Evolutionary conservation across 2,113 vertebrate species (phyloP).

Genomic region (Corythornis madagascariensis): DNA sequence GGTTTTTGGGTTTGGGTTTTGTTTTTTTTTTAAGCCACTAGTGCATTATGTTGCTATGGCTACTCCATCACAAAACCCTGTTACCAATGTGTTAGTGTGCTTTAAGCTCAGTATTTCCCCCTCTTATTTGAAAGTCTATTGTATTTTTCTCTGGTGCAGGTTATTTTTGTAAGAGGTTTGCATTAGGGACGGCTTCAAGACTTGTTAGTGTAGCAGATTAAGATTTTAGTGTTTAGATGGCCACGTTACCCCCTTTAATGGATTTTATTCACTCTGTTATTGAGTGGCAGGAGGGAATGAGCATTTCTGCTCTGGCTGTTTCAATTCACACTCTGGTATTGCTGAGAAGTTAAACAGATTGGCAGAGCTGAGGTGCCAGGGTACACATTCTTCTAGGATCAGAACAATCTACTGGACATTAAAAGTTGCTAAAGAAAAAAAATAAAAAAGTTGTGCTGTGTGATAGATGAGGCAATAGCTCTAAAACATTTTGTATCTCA

Average conservation of each 20-base stretch:
- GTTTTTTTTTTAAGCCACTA: not conserved
- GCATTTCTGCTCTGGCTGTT: not conserved
- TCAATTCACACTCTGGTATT: not conserved
- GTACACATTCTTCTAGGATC: not conserved
- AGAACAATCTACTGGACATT: not conserved
- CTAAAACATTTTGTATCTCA: not conserved
- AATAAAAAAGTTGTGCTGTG: not conserved
- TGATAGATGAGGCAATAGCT: accelerated
- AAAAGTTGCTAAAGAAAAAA: not conserved
- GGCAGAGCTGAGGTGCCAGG: not conserved
- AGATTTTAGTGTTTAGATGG: not conserved
- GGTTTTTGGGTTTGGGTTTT: not conserved
- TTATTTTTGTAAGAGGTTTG: not conserved
- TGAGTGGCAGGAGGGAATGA: not conserved
- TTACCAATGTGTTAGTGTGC: not conserved
- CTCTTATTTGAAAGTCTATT: not conserved
- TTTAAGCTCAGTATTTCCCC: not conserved
- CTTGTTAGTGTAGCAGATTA: not conserved
- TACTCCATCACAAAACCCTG: not conserved
- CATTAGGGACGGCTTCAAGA: not conserved
- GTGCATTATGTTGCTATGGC: not conserved
- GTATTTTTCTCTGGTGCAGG: not conserved
- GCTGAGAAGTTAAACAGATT: not conserved
- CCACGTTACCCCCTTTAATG: not conserved
- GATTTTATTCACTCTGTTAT: not conserved